These are phyloP conservation scores for Drosophila testacea DNA, from an alignment of 2,888 invertebrate genomes.

Conservation along the genomic window DNA sequence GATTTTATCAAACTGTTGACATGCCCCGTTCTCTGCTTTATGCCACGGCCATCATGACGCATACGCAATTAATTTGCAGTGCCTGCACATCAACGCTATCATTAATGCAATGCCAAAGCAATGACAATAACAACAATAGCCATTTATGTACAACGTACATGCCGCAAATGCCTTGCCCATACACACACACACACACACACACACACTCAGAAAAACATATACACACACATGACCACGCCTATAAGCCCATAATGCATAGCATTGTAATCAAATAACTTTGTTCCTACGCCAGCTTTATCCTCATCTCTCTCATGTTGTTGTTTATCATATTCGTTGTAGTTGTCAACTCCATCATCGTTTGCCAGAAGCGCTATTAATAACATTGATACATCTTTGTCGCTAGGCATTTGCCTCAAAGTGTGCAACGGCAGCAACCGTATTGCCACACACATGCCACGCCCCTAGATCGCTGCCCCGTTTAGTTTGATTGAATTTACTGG, in stretches of 20 bases:
- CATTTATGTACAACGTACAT: slow-evolving; percentile 47
- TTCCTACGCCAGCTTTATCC: slow-evolving; percentile 21
- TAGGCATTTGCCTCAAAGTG: slow-evolving; percentile 34
- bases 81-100: slow-evolving; percentile 52
- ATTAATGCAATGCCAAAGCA: slow-evolving; percentile 51
- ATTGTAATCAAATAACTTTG: slow-evolving; percentile 68
- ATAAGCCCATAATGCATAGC: slow-evolving; percentile 40
- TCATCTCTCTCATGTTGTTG: neutral
- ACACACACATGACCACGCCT: neutral
- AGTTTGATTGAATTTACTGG: slow-evolving; percentile 57
- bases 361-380: slow-evolving; percentile 79
- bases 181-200: slow-evolving; percentile 17
- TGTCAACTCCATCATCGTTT: slow-evolving; percentile 65
- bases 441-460: slow-evolving; percentile 14
- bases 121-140: slow-evolving; percentile 42
- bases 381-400: slow-evolving; percentile 71
- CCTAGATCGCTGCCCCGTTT: slow-evolving; percentile 9
- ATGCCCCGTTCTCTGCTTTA: too few relatives aligned
- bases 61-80: slow-evolving; percentile 56
- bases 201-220: slow-evolving; percentile 2
- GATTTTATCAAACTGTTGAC: slow-evolving; percentile 5
- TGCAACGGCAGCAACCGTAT: slow-evolving; percentile 3
- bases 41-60: slow-evolving; percentile 28
- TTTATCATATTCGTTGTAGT: slow-evolving; percentile 12
- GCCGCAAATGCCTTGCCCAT: slow-evolving; percentile 10